Evolutionary conservation across 2,888 invertebrate species (phyloP), one percentile per base, ranked within the genome.

Genomic region (Diaprepes abbreviatus): DNA sequence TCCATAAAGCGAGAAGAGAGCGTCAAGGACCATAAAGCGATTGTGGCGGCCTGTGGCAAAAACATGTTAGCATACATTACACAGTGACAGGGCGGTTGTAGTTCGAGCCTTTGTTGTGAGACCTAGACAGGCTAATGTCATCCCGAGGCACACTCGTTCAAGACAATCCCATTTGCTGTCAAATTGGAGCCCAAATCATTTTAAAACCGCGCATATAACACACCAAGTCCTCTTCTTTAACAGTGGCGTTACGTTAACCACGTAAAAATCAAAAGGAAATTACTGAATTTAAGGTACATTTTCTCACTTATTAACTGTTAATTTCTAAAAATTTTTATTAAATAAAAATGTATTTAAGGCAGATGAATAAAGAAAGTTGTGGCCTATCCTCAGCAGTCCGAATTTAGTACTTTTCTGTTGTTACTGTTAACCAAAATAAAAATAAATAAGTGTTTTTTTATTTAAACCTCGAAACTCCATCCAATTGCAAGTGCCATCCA

Each of bases 41-140:
- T 81, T 81, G 78, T 70, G 66, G 63, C 67, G 67, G 82, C 82
- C 83, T 78, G 75, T 76, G 80, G 82, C 81, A 78, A 79, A 83
- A 82, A 82, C 82, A 81, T 82, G 83, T 83, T 83, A 83, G 83
- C 83, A 83, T 83, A 83, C 80, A 83, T 84, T 83, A 83, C 80
- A 76, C 79, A 83, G 83, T 83, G 83, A 83, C 82, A 83, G 82
- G 82, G 82, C 79, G 79, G 80, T 77, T 80, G 80, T 77, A 74
- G 74, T n/a, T 72, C 77, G 82, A 78, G 82, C 81, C 82, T 83
- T 83, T 83, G 83, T 80, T 81, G 79, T 78, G 76, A 80, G 81
- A 82, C 80, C 81, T 80, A 82, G 82, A 82, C 81, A 78, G 79
- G 80, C 82, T 83, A 83, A 83, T 83, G 83, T 83, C 83, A 83